Evolutionary conservation across 1,140 invertebrate genomes (phyloP), one percentile per base, ranked within the genome.

Genomic region (Marisa cornuarietis): DNA sequence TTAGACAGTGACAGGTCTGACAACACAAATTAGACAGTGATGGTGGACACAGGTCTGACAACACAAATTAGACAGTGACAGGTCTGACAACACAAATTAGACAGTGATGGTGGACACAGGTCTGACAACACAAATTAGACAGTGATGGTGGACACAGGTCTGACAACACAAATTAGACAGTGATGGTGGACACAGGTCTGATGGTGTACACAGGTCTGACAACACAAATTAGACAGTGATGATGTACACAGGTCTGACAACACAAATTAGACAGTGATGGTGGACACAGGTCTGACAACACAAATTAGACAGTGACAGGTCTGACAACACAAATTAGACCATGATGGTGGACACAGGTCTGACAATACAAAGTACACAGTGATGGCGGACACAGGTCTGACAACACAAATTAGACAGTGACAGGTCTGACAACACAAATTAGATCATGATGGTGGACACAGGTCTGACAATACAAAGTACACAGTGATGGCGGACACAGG

Each of bases 1-100:
- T n/a, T n/a, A n/a, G n/a, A n/a, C n/a, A n/a, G n/a, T n/a, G n/a
- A 75, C 54, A 75, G 52, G 54, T 75, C 73, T 75, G 73, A 18
- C 31, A 68, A 24, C 65, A n/a, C n/a, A n/a, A n/a, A n/a, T n/a
- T n/a, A n/a, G n/a, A 75, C 24, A 75, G n/a, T 7, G 54, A 75
- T 61, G n/a, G 52, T 14, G 73, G 73, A 31, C 73, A 75, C 54
- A 75, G 52, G 54, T 75, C 73, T 75, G 73, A 18, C 31, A 68
- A 24, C 65, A n/a, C n/a, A n/a, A n/a, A n/a, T n/a, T n/a, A n/a
- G n/a, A n/a, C n/a, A n/a, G n/a, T n/a, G n/a, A 75, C 54, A 75
- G 52, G 54, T 75, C 73, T 75, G 73, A 18, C 31, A 68, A 24
- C 65, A n/a, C n/a, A n/a, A n/a, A n/a, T n/a, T n/a, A n/a, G n/a